phyloP scores from a whole-genome alignment of 2,113 vertebrate species.

The Gambusia holbrooki region DNA sequence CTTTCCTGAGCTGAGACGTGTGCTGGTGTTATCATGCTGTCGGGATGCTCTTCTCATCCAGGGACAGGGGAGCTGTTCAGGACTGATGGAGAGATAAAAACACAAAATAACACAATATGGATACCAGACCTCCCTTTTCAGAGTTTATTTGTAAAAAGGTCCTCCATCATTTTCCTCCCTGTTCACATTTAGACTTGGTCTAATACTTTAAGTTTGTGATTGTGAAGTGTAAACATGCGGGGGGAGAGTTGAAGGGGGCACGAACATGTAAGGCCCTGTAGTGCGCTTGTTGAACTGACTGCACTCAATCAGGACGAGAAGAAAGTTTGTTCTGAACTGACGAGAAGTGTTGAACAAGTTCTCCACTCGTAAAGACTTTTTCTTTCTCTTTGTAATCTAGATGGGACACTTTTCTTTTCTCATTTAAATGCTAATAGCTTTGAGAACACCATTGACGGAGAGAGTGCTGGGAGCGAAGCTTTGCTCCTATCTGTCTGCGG shows the following conservation, averaged over 20 bases:
- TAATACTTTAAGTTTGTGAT: too few species aligned
- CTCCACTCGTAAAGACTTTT: slow-evolving; percentile 36
- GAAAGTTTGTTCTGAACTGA: slow-evolving; percentile 54
- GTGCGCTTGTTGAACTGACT: slow-evolving; percentile 35
- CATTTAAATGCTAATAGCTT: slow-evolving; percentile 84
- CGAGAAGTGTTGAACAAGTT: slow-evolving; percentile 45
- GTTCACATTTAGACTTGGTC: too few species aligned
- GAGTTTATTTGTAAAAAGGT: too few species aligned
- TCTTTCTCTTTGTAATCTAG: slow-evolving; percentile 60
- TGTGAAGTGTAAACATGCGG: not conserved
- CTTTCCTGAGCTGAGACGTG: too few species aligned
- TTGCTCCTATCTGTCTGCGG: slow-evolving; percentile 70
- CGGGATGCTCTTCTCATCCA: too few species aligned
- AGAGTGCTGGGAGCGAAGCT: slow-evolving; percentile 59
- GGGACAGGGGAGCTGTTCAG: too few species aligned
- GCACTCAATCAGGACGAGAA: slow-evolving; percentile 34
- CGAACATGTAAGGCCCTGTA: not conserved
- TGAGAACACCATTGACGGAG: slow-evolving; percentile 54
- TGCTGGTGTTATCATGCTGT: too few species aligned
- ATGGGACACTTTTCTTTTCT: slow-evolving; percentile 76
- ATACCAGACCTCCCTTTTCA: too few species aligned
- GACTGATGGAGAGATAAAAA: too few species aligned
- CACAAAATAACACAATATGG: too few species aligned
- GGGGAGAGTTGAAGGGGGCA: not conserved
- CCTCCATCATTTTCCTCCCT: too few species aligned